Base-by-base conservation (phyloP, 2,797 vertebrate genomes). In the Ispidina lecontei region DNA sequence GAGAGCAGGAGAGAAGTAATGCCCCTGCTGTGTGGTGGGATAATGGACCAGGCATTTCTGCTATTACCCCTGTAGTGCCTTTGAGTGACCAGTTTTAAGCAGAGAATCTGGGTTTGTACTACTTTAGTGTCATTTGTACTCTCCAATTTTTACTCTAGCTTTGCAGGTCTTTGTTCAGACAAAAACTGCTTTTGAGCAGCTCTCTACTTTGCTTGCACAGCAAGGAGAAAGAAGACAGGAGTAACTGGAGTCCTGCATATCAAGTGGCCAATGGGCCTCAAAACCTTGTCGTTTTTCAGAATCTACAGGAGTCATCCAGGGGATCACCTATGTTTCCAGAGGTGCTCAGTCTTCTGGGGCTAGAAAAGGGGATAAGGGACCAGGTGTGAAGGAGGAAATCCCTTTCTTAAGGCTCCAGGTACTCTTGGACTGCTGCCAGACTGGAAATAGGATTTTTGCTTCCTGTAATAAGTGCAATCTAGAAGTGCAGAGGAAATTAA, bases 381-480 rank as follows among this genome's bases (percentile, higher is more conserved):
- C 35, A 80, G 26, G 35, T 52, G 20, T 63, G 28, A 49, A 54
- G 31, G 21, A 70, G 7, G 17, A 86, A 94, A 82, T 35, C 9
- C 9, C 31, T 47, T 72, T 76, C 37, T 54, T 31, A 71, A 71
- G 41, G 41, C 29, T 87, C 4, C 37, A 58, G 81, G n/a, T 95
- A 71, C 47, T 54, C 14, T 72, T 87, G 92, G 84, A 35, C 33
- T 54, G 19, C 13, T 87, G 81, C 84, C 87, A 89, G 78, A 21
- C 12, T 85, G 72, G 55, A 94, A 95, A 89, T 73, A 79, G n/a
- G 71, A 72, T 74, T 87, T 91, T 92, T 89, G 37, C 33, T 90
- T 71, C 19, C 7, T 2, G 0, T 90, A 84, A 70, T 76, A 79
- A 76, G 70, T 31, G 58, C 54, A 87, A 71, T 76, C 44, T 73